phyloP scores from a whole-genome alignment of 2,797 vertebrate species.

The Ctenochaetus hawaiiensis region DNA sequence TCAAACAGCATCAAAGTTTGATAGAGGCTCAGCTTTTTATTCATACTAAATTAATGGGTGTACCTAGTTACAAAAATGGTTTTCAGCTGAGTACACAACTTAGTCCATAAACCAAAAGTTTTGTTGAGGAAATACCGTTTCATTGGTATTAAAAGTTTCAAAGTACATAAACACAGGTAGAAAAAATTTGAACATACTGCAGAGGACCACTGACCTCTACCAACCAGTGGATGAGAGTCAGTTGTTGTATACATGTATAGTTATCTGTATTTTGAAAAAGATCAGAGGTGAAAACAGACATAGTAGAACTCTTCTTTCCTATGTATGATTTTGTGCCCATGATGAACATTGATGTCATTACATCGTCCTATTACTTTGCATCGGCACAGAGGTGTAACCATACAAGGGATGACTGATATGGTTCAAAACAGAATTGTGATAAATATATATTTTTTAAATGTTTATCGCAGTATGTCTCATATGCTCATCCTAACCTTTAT shows the following conservation, averaged over 20 bases:
- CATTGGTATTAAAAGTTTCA: constrained; percentile 48
- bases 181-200: constrained; percentile 46
- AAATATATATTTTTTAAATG: background rate
- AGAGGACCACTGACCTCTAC: constrained; percentile 51
- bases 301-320: constrained; percentile 6
- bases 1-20: constrained; percentile 36
- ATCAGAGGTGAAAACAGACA: constrained; percentile 26
- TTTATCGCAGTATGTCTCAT: constrained; percentile 26
- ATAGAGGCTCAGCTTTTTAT: constrained; percentile 26
- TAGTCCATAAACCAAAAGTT: constrained; percentile 23
- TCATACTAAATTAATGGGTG: constrained; percentile 16
- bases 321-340: constrained; percentile 21
- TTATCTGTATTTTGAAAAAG: constrained; percentile 2
- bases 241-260: constrained; percentile 48
- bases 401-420: background rate
- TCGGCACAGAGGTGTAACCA: constrained; percentile 17
- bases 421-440: constrained; percentile 18
- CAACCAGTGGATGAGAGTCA: constrained; percentile 74
- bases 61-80: constrained; percentile 11
- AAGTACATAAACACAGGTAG: constrained; percentile 44
- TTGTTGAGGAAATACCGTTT: constrained; percentile 23
- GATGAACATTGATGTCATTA: constrained; percentile 6
- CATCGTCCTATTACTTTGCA: background rate
- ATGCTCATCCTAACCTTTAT: constrained; percentile 3
- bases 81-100: constrained; percentile 13